Percentiles rank a stretch among this genome's conserved stretches.
phyloP scores from a whole-genome alignment of 2,113 vertebrate species.

The Melanocharis versteri region DNA sequence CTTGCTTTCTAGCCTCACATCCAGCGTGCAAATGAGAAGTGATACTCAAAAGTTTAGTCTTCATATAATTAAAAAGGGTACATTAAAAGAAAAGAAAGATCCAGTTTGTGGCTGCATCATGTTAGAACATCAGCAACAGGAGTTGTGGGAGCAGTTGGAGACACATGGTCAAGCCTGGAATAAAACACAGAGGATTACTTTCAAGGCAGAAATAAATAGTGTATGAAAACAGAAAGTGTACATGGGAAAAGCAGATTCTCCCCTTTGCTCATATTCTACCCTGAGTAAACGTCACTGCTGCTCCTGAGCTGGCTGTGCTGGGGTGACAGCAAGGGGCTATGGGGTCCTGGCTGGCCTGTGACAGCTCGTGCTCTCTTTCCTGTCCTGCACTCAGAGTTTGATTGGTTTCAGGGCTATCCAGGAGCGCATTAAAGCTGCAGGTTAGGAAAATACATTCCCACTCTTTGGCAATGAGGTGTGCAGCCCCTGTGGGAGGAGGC shows the following conservation, averaged over 20 bases:
- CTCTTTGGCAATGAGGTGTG: background rate
- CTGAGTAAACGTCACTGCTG: background rate
- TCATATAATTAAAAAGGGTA: conserved; percentile 63
- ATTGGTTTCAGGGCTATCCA: conserved; percentile 25
- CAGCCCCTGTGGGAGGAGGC: conserved; percentile 18
- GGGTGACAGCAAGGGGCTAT: background rate
- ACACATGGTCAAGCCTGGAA: conserved; percentile 22
- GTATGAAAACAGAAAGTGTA: background rate
- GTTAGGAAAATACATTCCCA: conserved; percentile 7
- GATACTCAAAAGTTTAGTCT: conserved; percentile 36
- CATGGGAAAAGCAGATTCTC: background rate
- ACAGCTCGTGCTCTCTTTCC: conserved; percentile 21
- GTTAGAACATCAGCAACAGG: conserved; percentile 39
- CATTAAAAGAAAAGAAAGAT: conserved; percentile 20
- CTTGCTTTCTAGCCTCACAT: conserved; percentile 53
- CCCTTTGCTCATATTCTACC: background rate
- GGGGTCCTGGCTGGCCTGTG: background rate
- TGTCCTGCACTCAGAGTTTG: conserved; percentile 9
- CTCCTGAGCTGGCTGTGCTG: background rate
- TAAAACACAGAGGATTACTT: conserved; percentile 10
- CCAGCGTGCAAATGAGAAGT: conserved; percentile 53
- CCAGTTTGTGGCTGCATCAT: conserved; percentile 33
- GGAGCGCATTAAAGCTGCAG: conserved; percentile 38
- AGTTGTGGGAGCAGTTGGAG: conserved; percentile 17
- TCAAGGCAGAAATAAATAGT: conserved; percentile 21